Conservation (phyloP, 2,113 vertebrate genomes). For the Collichthys lucidus region DNA sequence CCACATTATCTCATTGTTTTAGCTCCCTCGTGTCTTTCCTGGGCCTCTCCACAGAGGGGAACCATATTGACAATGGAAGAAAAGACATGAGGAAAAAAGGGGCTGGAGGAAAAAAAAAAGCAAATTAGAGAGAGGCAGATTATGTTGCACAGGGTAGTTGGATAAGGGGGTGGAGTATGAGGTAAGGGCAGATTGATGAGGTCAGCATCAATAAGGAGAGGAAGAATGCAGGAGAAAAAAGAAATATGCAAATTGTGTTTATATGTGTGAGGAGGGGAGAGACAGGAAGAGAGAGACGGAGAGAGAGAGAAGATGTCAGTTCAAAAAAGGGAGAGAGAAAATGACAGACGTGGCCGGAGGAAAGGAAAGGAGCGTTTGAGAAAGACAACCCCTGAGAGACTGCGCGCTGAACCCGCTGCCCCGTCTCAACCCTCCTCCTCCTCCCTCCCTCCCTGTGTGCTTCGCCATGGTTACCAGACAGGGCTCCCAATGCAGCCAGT, state of each 20-base stretch:
- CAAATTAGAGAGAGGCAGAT: conserved; percentile 42
- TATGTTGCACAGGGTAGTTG: conserved; percentile 47
- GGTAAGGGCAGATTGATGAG: conserved; percentile 62
- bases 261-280: conserved; percentile 19
- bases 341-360: conserved; percentile 75
- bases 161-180: conserved; percentile 48
- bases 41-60: conserved; percentile 24
- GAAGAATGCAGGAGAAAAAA: conserved; percentile 45
- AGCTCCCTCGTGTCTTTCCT: conserved; percentile 10
- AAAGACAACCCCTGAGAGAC: conserved; percentile 76
- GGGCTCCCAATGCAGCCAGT: conserved; percentile 80
- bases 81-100: background rate
- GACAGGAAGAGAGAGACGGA: conserved; percentile 1
- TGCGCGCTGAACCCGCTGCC: conserved; percentile 76
- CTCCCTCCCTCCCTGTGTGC: conserved; percentile 59
- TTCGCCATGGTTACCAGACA: conserved; percentile 86
- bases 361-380: conserved; percentile 72
- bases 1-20: conserved; percentile 1
- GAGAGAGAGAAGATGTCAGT: conserved; percentile 48
- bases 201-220: conserved; percentile 61
- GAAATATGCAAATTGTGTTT: conserved; percentile 70
- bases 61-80: conserved; percentile 31
- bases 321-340: conserved; percentile 60
- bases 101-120: background rate
- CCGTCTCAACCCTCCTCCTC: conserved; percentile 65